phyloP scores from a whole-genome alignment of 1,140 invertebrate genomes.

The Tetranychus cinnabarinus region DNA sequence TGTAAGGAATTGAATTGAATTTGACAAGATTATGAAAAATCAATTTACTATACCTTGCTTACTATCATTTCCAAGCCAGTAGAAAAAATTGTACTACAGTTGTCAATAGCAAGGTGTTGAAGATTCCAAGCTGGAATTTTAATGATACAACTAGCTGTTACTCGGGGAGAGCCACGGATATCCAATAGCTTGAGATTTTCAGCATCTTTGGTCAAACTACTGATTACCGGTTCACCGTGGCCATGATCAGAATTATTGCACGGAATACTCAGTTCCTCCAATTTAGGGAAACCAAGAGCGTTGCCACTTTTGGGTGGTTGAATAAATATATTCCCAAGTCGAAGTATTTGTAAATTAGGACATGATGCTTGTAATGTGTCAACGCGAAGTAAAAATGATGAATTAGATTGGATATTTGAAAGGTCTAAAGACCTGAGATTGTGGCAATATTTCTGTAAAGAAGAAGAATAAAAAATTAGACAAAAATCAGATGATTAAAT shows the following conservation, averaged over 20 bases:
- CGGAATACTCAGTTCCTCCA: constrained; percentile 9
- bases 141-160: constrained; percentile 1
- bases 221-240: constrained; percentile 1
- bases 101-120: constrained; percentile 6
- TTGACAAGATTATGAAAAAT: background rate
- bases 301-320: background rate
- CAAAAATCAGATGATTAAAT: background rate
- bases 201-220: constrained; percentile 3
- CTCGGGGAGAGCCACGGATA: constrained; percentile 3
- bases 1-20: background rate
- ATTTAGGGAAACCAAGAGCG: background rate
- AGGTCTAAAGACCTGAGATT: constrained; percentile 5
- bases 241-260: background rate
- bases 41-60: constrained; percentile 1
- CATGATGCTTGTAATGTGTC: constrained; percentile 6
- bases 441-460: constrained; percentile 28
- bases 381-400: background rate
- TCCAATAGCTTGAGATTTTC: constrained; percentile 8
- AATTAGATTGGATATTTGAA: constrained; percentile 2
- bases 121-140: constrained; percentile 7
- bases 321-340: constrained; percentile 4
- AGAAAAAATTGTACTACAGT: constrained; percentile 3
- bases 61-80: constrained; percentile 1
- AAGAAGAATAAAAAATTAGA: background rate
- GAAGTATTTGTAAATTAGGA: constrained; percentile 3